A percentile compares a stretch with the other conserved stretches of the same genome.
These are phyloP conservation scores for Bovichtus diacanthus DNA, from an alignment of 2,797 vertebrate genomes.

Conservation along the genomic window DNA sequence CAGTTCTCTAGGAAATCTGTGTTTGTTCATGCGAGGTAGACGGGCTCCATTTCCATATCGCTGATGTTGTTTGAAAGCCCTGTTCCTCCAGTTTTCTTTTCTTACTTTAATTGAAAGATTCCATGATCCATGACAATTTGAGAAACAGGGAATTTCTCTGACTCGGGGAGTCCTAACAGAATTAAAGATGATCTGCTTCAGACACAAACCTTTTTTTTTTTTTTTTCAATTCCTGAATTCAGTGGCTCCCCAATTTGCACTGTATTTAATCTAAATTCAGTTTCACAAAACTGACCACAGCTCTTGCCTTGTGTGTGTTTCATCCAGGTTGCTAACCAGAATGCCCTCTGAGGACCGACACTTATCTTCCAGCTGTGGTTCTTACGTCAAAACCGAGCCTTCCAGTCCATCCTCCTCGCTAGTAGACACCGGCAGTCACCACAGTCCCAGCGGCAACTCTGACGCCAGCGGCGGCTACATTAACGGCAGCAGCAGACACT, in stretches of 20 bases:
- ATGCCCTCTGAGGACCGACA: slow-evolving; percentile 92
- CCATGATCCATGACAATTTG: neutral
- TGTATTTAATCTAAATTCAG: neutral
- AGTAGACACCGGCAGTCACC: slow-evolving; percentile 91
- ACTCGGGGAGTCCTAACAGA: neutral
- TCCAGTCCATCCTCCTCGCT: slow-evolving; percentile 91
- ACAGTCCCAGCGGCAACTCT: slow-evolving; percentile 91
- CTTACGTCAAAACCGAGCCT: slow-evolving; percentile 94
- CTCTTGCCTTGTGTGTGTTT: slow-evolving; percentile 32
- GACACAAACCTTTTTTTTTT: too few relatives aligned
- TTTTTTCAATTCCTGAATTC: neutral
- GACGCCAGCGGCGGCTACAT: slow-evolving; percentile 91
- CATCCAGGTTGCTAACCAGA: slow-evolving; percentile 89
- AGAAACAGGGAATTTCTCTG: neutral
- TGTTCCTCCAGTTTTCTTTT: neutral
- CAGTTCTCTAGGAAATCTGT: neutral
- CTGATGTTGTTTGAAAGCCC: neutral
- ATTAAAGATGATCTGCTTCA: too few relatives aligned
- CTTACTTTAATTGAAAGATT: neutral
- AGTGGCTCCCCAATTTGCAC: neutral
- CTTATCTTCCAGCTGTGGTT: slow-evolving; percentile 90
- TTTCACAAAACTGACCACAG: slow-evolving; percentile 2
- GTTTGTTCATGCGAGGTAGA: slow-evolving; percentile 8
- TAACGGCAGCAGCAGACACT: slow-evolving; percentile 83
- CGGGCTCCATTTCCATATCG: neutral